Evolutionary conservation across 1,140 invertebrate genomes (phyloP).

Genomic region (Tetramorium alpestre): DNA sequence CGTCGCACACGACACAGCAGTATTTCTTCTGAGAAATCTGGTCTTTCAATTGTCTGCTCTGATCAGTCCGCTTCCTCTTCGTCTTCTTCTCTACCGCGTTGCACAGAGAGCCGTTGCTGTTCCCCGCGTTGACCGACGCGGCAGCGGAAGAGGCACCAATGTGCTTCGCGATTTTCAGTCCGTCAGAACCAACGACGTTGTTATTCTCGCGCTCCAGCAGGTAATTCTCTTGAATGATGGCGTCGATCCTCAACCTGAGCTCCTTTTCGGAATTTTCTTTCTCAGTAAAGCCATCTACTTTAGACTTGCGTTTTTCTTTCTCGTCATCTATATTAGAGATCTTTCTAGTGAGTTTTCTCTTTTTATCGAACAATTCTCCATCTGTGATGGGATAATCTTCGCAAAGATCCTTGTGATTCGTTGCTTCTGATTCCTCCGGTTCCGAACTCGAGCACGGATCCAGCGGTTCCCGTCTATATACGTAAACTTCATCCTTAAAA

Average conservation of each 20-base stretch:
- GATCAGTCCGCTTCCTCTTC: not conserved
- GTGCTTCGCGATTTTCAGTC: not conserved
- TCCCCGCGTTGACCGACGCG: slow-evolving; percentile 36
- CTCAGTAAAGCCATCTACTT: not conserved
- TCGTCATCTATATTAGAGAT: not conserved
- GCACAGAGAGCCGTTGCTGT: not conserved
- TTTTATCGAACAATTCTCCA: not conserved
- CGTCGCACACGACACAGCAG: slow-evolving; percentile 91
- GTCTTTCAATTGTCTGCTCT: not conserved
- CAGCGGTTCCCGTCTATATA: slow-evolving; percentile 61
- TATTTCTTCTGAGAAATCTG: slow-evolving; percentile 81
- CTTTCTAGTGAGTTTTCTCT: slow-evolving; percentile 5
- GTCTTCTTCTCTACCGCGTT: not conserved
- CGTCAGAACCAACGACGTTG: slow-evolving; percentile 65
- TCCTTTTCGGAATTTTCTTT: slow-evolving; percentile 69
- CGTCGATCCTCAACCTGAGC: slow-evolving; percentile 76
- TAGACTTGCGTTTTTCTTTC: slow-evolving; percentile 1
- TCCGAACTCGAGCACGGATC: slow-evolving; percentile 38
- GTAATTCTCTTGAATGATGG: slow-evolving; percentile 80
- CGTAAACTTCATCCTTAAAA: slow-evolving; percentile 71
- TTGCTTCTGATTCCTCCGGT: not conserved
- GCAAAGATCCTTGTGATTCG: not conserved
- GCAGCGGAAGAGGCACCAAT: slow-evolving; percentile 50
- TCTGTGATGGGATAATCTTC: slow-evolving; percentile 32
- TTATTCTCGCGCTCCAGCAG: slow-evolving; percentile 80